These are phyloP conservation scores for Pherbina coryleti DNA, from an alignment of 2,888 invertebrate species.

Conservation along the genomic window DNA sequence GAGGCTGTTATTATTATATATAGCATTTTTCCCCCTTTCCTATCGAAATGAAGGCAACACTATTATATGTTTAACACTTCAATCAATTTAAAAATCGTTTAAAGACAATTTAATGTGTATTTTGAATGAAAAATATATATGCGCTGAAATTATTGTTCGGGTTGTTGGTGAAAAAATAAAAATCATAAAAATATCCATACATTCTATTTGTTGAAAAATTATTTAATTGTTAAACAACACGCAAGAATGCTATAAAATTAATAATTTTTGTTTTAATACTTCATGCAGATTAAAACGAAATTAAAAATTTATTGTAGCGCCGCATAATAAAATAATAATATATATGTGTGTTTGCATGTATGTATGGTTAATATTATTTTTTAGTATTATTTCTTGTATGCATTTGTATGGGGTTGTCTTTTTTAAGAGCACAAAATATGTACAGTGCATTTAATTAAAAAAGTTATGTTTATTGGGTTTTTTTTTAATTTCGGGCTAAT, in stretches of 20 bases:
- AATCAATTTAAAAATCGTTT: too few species aligned
- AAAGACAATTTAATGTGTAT: too few species aligned
- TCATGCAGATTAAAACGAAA: conserved; percentile 6
- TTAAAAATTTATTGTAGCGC: conserved; percentile 1
- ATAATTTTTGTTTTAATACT: neutral
- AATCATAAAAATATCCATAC: neutral
- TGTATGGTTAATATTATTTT: neutral
- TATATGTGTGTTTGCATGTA: neutral
- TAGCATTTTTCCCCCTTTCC: too few species aligned
- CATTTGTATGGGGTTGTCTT: neutral
- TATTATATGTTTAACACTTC: too few species aligned
- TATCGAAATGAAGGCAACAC: too few species aligned
- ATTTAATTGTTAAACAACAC: conserved; percentile 10
- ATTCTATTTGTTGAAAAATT: conserved; percentile 6
- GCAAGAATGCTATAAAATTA: conserved; percentile 13
- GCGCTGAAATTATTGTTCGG: too few species aligned
- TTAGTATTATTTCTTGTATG: neutral
- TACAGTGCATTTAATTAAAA: too few species aligned
- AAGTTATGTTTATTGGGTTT: neutral
- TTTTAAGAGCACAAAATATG: neutral
- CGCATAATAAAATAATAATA: neutral
- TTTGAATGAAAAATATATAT: too few species aligned
- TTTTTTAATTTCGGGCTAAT: neutral
- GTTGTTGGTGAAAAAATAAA: neutral
- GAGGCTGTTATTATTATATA: too few species aligned